Percentiles rank a stretch among this genome's conserved stretches.
phyloP scores from a whole-genome alignment of 1,140 invertebrate genomes.

The Penaeus japonicus region DNA sequence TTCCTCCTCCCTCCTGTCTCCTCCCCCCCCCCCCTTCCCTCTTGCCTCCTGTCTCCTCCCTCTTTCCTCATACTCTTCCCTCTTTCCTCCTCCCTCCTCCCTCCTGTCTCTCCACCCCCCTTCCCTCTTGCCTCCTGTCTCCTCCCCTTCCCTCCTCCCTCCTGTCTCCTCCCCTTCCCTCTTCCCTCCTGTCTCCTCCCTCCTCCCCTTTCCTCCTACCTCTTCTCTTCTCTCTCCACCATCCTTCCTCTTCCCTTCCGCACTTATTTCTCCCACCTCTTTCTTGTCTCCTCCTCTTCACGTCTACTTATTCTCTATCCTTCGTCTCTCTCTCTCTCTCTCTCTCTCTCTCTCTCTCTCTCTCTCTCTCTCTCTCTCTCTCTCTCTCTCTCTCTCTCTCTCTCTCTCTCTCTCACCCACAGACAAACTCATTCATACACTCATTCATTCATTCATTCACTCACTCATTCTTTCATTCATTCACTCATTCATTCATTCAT shows the following conservation, averaged over 20 bases:
- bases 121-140: background rate
- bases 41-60: background rate
- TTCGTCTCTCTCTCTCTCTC: background rate
- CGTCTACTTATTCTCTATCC: background rate
- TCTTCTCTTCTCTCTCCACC: background rate
- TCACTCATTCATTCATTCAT: background rate
- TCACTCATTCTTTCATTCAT: too few relatives aligned
- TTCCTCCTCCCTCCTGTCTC: background rate
- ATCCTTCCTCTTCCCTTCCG: background rate
- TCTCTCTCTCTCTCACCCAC: background rate
- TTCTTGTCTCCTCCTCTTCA: background rate
- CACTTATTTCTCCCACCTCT: background rate
- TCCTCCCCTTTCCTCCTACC: background rate
- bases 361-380: background rate
- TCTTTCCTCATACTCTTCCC: background rate
- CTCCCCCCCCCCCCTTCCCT: background rate
- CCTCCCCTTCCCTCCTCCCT: background rate
- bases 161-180: background rate
- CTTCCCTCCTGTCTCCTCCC: background rate
- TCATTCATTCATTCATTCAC: background rate
- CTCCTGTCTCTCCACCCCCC: background rate
- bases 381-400: background rate
- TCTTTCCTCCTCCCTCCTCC: background rate
- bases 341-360: constrained; percentile 14
- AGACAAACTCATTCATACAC: background rate